A percentile compares a stretch with the other conserved stretches of the same genome.
Conservation (phyloP, 2,797 vertebrate genomes). For the Sarcoramphus papa region DNA sequence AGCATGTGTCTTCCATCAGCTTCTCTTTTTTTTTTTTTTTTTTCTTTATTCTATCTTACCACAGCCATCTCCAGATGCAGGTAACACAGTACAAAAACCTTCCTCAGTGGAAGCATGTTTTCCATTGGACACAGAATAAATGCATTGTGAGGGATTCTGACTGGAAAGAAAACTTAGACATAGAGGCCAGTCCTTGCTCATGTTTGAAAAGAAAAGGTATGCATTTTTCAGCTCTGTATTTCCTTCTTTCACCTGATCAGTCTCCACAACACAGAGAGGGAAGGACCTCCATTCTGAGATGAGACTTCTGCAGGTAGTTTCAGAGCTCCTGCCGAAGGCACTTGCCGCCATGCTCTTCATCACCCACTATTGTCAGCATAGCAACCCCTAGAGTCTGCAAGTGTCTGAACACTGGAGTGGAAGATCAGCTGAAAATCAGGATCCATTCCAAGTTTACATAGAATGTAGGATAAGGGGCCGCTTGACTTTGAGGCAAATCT, state of each 20-base stretch:
- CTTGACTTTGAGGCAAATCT: neutral
- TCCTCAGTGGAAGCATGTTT: neutral
- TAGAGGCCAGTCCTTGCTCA: neutral
- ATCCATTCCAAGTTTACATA: neutral
- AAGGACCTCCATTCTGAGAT: neutral
- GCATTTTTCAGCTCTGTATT: neutral
- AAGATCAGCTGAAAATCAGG: neutral
- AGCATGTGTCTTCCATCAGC: neutral
- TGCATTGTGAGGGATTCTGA: neutral
- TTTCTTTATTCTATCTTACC: neutral
- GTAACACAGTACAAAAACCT: neutral
- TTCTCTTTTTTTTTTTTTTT: neutral
- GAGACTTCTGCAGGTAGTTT: neutral
- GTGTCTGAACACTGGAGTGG: neutral
- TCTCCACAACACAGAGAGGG: neutral
- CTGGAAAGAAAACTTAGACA: neutral
- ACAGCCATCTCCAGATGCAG: neutral
- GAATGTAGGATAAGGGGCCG: neutral
- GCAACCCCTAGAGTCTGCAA: neutral
- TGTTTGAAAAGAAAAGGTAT: neutral
- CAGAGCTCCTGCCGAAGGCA: neutral
- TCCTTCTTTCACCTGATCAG: neutral
- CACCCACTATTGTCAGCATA: neutral
- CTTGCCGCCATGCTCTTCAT: neutral
- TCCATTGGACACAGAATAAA: neutral